These are phyloP conservation scores for Botia kubotai DNA, from an alignment of 2,797 vertebrate species.

Conservation along the genomic window DNA sequence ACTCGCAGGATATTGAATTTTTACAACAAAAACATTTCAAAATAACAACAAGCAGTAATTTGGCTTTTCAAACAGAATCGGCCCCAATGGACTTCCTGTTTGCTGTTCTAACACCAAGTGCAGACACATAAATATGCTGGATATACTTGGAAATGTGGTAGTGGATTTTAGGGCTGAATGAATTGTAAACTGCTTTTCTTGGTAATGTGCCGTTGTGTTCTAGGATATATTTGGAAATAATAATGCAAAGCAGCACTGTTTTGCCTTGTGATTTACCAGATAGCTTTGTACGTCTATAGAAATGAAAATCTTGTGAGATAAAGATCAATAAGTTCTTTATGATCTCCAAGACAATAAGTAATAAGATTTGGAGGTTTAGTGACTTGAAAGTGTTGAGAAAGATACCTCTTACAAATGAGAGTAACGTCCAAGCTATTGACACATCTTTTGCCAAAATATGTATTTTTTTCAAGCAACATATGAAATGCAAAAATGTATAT, in stretches of 20 bases:
- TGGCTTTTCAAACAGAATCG: slow-evolving; percentile 27
- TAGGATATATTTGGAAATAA: slow-evolving; percentile 3
- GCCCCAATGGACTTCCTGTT: slow-evolving; percentile 13
- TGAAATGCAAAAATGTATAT: neutral
- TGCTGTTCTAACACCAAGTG: slow-evolving; percentile 9
- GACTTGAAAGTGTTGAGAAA: too few species aligned
- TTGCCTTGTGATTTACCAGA: neutral
- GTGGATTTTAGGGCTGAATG: slow-evolving; percentile 5
- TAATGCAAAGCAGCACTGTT: neutral
- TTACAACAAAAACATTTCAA: slow-evolving; percentile 2
- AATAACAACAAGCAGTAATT: slow-evolving; percentile 19
- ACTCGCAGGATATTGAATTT: slow-evolving; percentile 22
- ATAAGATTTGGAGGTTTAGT: too few species aligned
- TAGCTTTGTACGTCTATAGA: neutral
- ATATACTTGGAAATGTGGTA: neutral
- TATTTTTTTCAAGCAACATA: neutral
- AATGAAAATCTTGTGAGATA: neutral
- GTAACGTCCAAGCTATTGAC: too few species aligned
- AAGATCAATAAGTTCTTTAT: neutral
- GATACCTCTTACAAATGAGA: too few species aligned
- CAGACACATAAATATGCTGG: slow-evolving; percentile 18
- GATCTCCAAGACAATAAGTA: neutral
- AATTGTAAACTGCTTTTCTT: slow-evolving; percentile 3
- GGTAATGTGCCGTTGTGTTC: slow-evolving; percentile 9
- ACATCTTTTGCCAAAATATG: too few species aligned